Conservation (phyloP, 2,113 vertebrate genomes). For the Otis tarda region DNA sequence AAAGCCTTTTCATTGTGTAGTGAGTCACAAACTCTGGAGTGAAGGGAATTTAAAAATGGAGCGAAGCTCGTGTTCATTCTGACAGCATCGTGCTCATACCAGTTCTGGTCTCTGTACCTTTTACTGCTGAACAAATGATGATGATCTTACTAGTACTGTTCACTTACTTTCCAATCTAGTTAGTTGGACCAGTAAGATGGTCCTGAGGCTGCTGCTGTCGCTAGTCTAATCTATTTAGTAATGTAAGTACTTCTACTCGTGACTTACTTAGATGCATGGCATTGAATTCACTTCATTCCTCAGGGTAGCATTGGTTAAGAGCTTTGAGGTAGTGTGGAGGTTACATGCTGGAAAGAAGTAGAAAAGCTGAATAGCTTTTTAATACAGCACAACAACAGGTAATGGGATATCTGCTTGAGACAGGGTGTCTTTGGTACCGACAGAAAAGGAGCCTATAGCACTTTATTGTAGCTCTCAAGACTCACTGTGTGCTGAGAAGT, state of each 20-base stretch:
- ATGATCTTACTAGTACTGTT: not conserved
- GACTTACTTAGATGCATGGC: not conserved
- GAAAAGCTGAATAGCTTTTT: not conserved
- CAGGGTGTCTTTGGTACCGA: not conserved
- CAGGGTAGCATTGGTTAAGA: not conserved
- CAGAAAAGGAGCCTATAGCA: not conserved
- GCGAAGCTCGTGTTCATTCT: constrained; percentile 7
- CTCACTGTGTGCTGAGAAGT: not conserved
- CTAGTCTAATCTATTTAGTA: not conserved
- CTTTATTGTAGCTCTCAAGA: not conserved
- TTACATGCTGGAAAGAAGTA: not conserved
- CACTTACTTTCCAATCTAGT: not conserved
- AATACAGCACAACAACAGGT: not conserved
- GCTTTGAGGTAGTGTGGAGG: not conserved
- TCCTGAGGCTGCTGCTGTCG: not conserved
- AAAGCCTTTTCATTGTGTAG: constrained; percentile 67
- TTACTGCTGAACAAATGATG: not conserved
- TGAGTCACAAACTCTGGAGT: constrained; percentile 66
- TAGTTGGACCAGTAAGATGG: not conserved
- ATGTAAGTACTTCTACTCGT: not conserved
- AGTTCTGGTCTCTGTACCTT: not conserved
- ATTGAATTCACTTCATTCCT: not conserved
- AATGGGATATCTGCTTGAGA: not conserved
- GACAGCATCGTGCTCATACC: not conserved
- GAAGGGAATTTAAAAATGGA: constrained; percentile 57